These are phyloP conservation scores for Manis crassicaudata DNA, from an alignment of 2,797 vertebrate species.

Conservation along the genomic window DNA sequence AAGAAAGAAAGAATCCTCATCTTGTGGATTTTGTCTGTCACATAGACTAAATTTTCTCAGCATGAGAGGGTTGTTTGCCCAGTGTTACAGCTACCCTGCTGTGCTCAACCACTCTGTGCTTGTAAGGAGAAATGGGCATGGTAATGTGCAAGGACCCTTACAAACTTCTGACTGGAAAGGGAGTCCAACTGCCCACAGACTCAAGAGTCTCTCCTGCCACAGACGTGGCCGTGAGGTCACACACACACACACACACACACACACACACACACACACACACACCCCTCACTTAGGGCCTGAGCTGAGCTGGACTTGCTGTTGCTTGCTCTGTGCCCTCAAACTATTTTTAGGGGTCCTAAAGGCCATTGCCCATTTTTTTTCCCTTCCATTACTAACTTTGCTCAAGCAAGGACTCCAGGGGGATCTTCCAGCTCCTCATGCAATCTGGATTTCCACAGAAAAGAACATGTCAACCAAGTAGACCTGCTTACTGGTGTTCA, in stretches of 20 bases:
- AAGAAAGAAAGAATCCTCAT: neutral
- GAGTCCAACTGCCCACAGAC: neutral
- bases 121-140: neutral
- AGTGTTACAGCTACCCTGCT: neutral
- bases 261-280: neutral
- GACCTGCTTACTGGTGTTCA: neutral
- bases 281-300: neutral
- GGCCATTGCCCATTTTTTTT: neutral
- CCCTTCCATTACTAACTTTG: neutral
- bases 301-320: neutral
- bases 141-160: neutral
- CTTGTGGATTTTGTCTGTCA: neutral
- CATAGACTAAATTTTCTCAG: neutral
- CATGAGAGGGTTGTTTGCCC: neutral
- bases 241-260: neutral
- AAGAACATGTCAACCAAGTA: neutral
- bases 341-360: neutral
- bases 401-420: neutral
- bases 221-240: neutral
- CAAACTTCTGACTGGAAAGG: neutral
- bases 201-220: neutral
- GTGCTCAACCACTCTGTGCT: neutral
- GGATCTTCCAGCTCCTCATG: neutral
- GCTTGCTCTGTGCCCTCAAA: neutral
- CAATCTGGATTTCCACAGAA: neutral